These are phyloP conservation scores for Atherinosoma microstoma DNA, from an alignment of 2,797 vertebrate species.

Conservation along the genomic window DNA sequence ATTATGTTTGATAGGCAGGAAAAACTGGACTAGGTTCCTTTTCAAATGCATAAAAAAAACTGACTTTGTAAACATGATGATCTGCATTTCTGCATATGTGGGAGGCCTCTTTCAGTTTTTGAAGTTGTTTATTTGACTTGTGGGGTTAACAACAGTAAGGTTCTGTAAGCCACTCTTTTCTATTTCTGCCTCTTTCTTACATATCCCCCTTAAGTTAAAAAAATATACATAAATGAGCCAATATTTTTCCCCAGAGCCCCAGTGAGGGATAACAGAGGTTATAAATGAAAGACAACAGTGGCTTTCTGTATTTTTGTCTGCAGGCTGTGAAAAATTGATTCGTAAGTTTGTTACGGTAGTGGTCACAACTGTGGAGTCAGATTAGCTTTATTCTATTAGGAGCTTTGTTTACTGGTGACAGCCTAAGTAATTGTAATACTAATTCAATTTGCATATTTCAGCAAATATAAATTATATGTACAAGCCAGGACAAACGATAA, in stretches of 20 bases:
- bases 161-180: conserved; percentile 28
- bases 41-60: conserved; percentile 6
- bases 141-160: conserved; percentile 9
- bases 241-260: conserved; percentile 50
- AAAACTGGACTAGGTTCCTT: conserved; percentile 1
- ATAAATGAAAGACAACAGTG: conserved; percentile 50
- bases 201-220: conserved; percentile 40
- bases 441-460: conserved; percentile 77
- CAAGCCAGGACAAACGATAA: conserved; percentile 35
- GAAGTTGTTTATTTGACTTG: conserved; percentile 35
- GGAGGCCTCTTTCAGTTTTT: conserved; percentile 17
- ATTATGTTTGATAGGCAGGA: conserved; percentile 18
- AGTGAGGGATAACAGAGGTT: conserved; percentile 42
- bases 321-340: conserved; percentile 51
- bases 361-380: conserved; percentile 61
- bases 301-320: conserved; percentile 29
- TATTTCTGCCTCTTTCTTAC: conserved; percentile 58
- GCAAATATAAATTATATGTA: conserved; percentile 63
- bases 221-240: conserved; percentile 56
- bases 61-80: conserved; percentile 17
- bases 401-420: conserved; percentile 71
- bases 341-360: conserved; percentile 60
- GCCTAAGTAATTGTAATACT: conserved; percentile 74
- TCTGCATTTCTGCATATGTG: conserved; percentile 29
- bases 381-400: conserved; percentile 70